A percentile compares a stretch with the other conserved stretches of the same genome.
Conservation (phyloP, 2,888 invertebrate species). For the Leucoptera coffeella region DNA sequence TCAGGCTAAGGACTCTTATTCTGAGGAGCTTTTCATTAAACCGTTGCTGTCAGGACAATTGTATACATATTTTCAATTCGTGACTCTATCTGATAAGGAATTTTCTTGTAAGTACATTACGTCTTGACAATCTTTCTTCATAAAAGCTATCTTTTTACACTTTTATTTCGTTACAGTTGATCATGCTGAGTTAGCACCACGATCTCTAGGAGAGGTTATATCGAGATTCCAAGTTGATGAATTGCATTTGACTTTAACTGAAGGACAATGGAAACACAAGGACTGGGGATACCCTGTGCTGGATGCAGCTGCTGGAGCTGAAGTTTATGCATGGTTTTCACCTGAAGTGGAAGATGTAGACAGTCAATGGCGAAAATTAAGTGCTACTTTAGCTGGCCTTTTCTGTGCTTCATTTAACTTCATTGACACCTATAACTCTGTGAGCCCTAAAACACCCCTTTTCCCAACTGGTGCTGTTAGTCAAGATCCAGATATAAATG, state of each 20-base stretch:
- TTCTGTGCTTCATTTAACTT: constrained; percentile 96
- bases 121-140: too few species aligned
- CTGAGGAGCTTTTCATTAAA: constrained; percentile 84
- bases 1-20: too few species aligned
- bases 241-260: constrained; percentile 84
- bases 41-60: constrained; percentile 79
- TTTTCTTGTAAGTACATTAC: constrained; percentile 54
- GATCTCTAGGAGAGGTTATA: constrained; percentile 83
- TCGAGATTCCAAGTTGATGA: constrained; percentile 80
- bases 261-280: constrained; percentile 90
- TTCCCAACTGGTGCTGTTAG: constrained; percentile 64
- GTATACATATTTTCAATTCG: constrained; percentile 88
- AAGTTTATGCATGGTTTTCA: constrained; percentile 90
- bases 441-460: constrained; percentile 78
- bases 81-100: constrained; percentile 64
- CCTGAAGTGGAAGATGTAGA: constrained; percentile 63
- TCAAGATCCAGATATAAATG: constrained; percentile 38
- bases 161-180: constrained; percentile 51
- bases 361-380: constrained; percentile 79
- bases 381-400: constrained; percentile 87
- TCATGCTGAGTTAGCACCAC: constrained; percentile 83
- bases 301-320: constrained; percentile 89
- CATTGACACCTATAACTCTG: constrained; percentile 77
- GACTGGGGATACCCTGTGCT: constrained; percentile 91
- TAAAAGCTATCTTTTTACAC: constrained; percentile 4